phyloP scores from a whole-genome alignment of 2,797 vertebrate species.

The Babyrousa celebensis region DNA sequence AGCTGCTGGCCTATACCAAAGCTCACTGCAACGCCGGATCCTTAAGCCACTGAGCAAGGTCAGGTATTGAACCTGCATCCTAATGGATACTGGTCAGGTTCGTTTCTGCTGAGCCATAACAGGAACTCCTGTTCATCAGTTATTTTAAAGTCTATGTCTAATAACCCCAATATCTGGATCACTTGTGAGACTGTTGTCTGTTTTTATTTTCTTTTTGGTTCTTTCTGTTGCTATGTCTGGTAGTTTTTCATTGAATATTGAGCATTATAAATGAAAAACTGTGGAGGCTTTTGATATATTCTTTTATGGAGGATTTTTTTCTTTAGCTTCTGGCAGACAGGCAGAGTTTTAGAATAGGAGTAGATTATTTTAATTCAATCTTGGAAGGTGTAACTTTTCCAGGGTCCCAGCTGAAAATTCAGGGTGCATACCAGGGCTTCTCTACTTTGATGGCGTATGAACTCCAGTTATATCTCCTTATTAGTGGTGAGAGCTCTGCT shows the following conservation, averaged over 20 bases:
- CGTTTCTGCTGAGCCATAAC: no score
- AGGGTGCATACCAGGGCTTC: not conserved
- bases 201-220: conserved; percentile 39
- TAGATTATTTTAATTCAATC: not conserved
- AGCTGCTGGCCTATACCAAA: no score
- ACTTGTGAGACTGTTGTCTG: not conserved
- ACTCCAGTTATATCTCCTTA: not conserved
- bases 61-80: no score
- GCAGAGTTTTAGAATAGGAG: not conserved
- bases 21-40: no score
- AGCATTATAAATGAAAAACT: conserved; percentile 35
- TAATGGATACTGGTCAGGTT: no score
- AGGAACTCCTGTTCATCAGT: not conserved
- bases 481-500: not conserved
- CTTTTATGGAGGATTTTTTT: not conserved
- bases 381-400: not conserved
- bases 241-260: conserved; percentile 58
- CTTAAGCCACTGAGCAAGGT: no score
- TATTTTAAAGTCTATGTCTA: conserved; percentile 27
- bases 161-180: not conserved
- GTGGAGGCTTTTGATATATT: not conserved
- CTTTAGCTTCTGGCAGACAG: conserved; percentile 22
- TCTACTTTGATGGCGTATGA: not conserved
- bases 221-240: not conserved
- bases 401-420: not conserved